Conservation (phyloP, 2,797 vertebrate species). For the Sebastes hopkinsi region DNA sequence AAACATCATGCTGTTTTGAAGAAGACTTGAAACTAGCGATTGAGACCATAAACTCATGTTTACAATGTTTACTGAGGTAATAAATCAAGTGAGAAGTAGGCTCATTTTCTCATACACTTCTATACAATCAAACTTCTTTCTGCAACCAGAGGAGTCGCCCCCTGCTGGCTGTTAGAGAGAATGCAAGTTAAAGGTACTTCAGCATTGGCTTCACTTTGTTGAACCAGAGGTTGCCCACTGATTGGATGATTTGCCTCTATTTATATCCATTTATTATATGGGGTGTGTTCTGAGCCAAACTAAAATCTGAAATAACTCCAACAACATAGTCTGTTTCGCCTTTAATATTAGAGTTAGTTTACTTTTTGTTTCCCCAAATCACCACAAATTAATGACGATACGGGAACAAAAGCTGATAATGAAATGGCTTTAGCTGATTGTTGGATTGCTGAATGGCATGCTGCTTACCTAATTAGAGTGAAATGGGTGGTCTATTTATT, state of each 20-base stretch:
- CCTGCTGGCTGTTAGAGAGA: too few species aligned
- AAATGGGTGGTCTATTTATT: neutral
- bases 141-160: too few species aligned
- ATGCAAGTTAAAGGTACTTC: accelerated
- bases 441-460: neutral
- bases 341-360: neutral
- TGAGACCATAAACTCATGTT: too few species aligned
- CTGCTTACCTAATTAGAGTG: conserved; percentile 15
- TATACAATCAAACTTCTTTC: too few species aligned
- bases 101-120: too few species aligned
- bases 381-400: neutral
- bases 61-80: too few species aligned
- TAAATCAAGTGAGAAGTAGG: too few species aligned
- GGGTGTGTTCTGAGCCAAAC: neutral
- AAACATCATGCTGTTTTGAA: accelerated
- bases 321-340: neutral
- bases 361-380: neutral
- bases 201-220: accelerated
- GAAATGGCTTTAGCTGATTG: neutral
- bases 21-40: too few species aligned
- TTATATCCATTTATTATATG: neutral
- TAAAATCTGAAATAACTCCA: neutral
- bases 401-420: neutral
- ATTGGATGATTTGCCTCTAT: neutral
- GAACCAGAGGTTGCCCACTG: too few species aligned